Evolutionary conservation across 2,797 vertebrate genomes (phyloP).

Genomic region (Halcyon chelicuti): DNA sequence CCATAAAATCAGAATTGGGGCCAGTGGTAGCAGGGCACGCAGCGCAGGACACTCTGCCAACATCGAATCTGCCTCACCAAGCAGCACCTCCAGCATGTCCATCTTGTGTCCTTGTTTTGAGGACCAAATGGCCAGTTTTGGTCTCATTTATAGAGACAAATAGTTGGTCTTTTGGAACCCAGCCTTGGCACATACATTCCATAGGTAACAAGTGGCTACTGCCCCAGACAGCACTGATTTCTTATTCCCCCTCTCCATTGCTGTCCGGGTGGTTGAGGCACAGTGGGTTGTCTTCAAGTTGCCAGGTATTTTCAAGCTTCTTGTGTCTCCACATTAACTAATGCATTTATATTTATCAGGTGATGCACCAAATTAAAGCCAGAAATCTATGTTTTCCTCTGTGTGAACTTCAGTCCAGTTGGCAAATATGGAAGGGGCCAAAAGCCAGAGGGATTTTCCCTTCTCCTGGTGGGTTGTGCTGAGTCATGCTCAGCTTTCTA

Average conservation of each 20-base stretch:
- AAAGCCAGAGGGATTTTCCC: background rate
- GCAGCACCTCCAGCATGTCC: background rate
- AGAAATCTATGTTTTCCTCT: background rate
- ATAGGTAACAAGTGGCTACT: background rate
- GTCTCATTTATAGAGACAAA: background rate
- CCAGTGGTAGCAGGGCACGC: fast-evolving
- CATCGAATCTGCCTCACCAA: background rate
- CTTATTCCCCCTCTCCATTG: background rate
- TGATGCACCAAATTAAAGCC: background rate
- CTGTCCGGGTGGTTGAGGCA: background rate
- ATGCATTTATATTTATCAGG: background rate
- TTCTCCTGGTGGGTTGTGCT: background rate
- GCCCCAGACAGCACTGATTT: background rate
- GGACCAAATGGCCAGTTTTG: background rate
- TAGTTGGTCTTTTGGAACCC: background rate
- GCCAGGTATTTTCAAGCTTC: background rate
- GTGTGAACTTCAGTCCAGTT: background rate
- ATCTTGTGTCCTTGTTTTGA: background rate
- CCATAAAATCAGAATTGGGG: background rate
- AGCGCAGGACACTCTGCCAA: background rate
- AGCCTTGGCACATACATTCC: background rate
- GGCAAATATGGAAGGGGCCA: background rate
- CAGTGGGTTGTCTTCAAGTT: background rate
- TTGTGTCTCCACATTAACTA: background rate
- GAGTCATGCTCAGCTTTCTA: conserved; percentile 3